These are phyloP conservation scores for Glyptemys insculpta DNA, from an alignment of 2,797 vertebrate genomes.

Conservation along the genomic window DNA sequence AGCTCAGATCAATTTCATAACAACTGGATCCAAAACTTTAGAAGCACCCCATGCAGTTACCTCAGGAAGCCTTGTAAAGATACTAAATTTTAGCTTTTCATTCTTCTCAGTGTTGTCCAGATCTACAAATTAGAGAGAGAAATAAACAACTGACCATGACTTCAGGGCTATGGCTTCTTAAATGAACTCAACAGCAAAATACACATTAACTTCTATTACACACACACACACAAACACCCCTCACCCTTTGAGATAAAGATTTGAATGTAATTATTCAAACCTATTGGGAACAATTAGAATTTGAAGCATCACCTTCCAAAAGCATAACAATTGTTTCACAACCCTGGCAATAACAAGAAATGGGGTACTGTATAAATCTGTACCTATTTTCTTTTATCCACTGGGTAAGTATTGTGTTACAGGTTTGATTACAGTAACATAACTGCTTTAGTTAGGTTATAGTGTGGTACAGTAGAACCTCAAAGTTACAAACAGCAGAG, in stretches of 20 bases:
- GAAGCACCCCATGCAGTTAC: constrained; percentile 75
- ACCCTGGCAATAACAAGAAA: neutral
- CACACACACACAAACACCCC: neutral
- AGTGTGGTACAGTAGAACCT: neutral
- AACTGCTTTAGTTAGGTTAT: neutral
- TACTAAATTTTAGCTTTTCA: constrained; percentile 91
- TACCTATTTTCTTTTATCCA: neutral
- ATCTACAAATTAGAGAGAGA: constrained; percentile 68
- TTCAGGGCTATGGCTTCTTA: neutral
- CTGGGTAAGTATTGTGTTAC: neutral
- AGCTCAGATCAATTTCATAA: neutral
- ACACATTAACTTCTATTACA: neutral
- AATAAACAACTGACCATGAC: neutral
- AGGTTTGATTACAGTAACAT: neutral
- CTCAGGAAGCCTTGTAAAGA: constrained; percentile 91
- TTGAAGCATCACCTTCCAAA: neutral
- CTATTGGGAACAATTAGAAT: neutral
- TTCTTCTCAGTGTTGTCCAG: constrained; percentile 88
- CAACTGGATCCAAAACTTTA: neutral
- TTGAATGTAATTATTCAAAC: neutral
- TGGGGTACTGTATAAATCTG: neutral
- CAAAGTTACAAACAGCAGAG: too few relatives aligned
- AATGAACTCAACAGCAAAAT: neutral
- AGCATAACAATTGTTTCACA: neutral
- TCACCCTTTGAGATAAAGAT: neutral